Evolutionary conservation across 1,140 invertebrate species (phyloP).

Genomic region (Apis laboriosa): DNA sequence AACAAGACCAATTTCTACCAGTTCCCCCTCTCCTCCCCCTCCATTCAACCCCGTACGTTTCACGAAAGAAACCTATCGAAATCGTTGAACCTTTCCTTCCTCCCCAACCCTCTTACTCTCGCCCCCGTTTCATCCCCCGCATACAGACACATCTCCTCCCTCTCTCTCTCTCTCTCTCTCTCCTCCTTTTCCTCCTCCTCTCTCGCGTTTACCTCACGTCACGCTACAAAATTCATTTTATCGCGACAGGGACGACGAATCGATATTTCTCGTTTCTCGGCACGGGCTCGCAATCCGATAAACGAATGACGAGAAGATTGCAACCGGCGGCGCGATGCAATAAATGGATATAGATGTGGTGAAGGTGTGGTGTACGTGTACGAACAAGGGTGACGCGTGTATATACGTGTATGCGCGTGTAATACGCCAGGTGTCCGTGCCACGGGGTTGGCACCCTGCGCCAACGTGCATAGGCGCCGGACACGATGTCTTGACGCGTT

Average conservation of each 20-base stretch:
- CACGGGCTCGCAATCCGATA: slow-evolving; percentile 60
- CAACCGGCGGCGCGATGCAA: slow-evolving; percentile 44
- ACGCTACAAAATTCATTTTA: slow-evolving; percentile 69
- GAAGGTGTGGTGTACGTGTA: slow-evolving; percentile 22
- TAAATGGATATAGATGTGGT: slow-evolving; percentile 48
- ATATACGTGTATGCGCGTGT: slow-evolving; percentile 2
- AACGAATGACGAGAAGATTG: slow-evolving; percentile 65
- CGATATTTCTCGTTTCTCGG: slow-evolving; percentile 63
- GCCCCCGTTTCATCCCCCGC: neutral
- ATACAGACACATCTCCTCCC: neutral
- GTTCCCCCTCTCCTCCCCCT: neutral
- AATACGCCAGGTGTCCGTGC: neutral
- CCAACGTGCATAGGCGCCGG: neutral
- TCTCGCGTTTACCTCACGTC: slow-evolving; percentile 32
- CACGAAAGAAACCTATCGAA: slow-evolving; percentile 50
- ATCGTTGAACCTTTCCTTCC: slow-evolving; percentile 16
- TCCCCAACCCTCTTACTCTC: neutral
- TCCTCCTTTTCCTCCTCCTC: neutral
- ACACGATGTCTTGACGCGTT: neutral
- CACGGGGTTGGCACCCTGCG: neutral
- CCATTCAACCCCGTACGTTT: slow-evolving; percentile 39
- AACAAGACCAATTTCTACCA: slow-evolving; percentile 42
- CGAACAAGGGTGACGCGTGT: neutral
- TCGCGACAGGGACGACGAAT: slow-evolving; percentile 60
- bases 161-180: neutral